Evolutionary conservation across 2,888 invertebrate species (phyloP).

Genomic region (Diadromus collaris): DNA sequence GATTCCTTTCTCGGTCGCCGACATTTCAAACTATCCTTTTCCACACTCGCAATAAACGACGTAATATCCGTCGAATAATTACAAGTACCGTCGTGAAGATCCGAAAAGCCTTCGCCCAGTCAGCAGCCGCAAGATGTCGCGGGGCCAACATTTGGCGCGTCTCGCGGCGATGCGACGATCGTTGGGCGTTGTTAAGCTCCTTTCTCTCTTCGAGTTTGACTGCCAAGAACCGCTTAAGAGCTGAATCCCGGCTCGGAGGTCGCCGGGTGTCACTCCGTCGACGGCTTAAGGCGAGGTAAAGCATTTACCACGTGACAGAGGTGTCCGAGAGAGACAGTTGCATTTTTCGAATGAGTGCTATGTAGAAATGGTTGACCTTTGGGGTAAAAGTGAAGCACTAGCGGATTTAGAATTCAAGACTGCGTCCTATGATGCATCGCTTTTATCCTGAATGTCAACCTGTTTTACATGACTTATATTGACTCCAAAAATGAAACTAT

Average conservation of each 20-base stretch:
- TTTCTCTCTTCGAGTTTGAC: conserved; percentile 1
- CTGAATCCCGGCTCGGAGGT: neutral
- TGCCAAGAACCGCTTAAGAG: neutral
- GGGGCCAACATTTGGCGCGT: neutral
- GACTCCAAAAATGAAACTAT: no score
- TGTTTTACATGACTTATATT: no score
- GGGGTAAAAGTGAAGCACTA: no score
- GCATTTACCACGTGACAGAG: no score
- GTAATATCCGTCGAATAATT: conserved; percentile 24
- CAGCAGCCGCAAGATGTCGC: conserved; percentile 20
- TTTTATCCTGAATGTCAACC: no score
- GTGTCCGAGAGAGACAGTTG: no score
- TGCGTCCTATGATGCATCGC: no score
- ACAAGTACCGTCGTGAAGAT: conserved; percentile 15
- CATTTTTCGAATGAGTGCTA: no score
- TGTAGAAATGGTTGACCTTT: no score
- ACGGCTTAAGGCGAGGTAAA: conserved; percentile 13
- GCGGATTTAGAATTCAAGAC: no score
- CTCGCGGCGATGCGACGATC: neutral
- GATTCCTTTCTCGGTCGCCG: neutral
- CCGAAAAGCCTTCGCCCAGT: neutral
- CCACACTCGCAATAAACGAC: conserved; percentile 10
- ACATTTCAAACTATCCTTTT: neutral
- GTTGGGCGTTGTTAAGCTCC: neutral
- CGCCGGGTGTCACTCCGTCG: neutral